A percentile compares a stretch with the other conserved stretches of the same genome.
Conservation (phyloP, 2,797 vertebrate genomes). For the Hozukius guyotensis region DNA sequence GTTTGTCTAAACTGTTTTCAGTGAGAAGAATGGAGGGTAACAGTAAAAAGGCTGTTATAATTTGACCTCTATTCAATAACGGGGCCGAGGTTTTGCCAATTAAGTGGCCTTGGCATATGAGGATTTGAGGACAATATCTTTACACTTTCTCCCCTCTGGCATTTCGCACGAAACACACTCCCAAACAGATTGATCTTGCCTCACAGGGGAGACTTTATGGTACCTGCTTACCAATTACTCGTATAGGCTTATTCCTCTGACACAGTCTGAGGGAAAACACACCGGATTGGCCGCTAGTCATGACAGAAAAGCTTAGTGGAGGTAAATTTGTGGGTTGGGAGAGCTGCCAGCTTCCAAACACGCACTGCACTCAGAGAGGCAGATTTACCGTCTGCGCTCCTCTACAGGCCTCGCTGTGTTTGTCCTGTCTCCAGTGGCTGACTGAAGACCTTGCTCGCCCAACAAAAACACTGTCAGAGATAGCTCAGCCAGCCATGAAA, state of each 20-base stretch:
- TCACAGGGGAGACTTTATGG: conserved; percentile 56
- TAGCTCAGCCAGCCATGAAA: conserved; percentile 95
- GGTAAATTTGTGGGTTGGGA: conserved; percentile 65
- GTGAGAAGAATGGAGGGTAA: conserved; percentile 53
- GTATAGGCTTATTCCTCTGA: conserved; percentile 65
- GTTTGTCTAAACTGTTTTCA: conserved; percentile 53
- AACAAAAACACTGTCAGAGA: conserved; percentile 84
- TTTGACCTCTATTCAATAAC: conserved; percentile 53
- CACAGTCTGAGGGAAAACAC: conserved; percentile 56
- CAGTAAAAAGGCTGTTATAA: conserved; percentile 21
- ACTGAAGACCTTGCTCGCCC: conserved; percentile 73
- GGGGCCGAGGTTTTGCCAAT: conserved; percentile 49
- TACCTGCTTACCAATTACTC: conserved; percentile 72
- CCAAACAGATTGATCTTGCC: conserved; percentile 69
- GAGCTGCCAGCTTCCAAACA: conserved; percentile 59
- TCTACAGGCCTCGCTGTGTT: conserved; percentile 54
- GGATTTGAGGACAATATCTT: conserved; percentile 51
- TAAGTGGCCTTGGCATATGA: conserved; percentile 44
- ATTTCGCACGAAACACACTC: conserved; percentile 52
- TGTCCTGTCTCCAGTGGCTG: conserved; percentile 71
- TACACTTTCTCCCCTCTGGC: conserved; percentile 39
- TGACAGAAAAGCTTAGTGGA: conserved; percentile 64
- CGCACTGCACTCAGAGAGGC: conserved; percentile 47
- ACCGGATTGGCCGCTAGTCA: conserved; percentile 53
- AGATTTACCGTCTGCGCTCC: conserved; percentile 64